Evolutionary conservation across 2,888 invertebrate genomes (phyloP).

Genomic region (Pollenia angustigena): DNA sequence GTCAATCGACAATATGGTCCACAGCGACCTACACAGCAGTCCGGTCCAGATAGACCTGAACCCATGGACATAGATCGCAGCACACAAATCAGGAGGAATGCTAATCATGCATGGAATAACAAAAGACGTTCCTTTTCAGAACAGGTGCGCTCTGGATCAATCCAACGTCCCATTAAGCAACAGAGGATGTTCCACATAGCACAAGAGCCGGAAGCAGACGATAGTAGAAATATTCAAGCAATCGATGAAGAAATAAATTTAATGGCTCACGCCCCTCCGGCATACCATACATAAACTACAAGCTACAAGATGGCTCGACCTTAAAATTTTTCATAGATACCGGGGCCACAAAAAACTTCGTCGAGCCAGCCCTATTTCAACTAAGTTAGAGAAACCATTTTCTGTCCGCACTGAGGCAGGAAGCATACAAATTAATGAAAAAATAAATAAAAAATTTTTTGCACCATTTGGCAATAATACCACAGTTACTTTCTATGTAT

Average conservation of each 20-base stretch:
- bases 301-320: constrained; percentile 14
- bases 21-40: constrained; percentile 33
- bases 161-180: background rate
- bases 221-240: background rate
- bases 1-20: background rate
- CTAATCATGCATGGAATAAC: constrained; percentile 9
- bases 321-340: constrained; percentile 53
- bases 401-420: constrained; percentile 21
- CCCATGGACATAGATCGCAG: constrained; percentile 14
- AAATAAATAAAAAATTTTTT: constrained; percentile 34
- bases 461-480: constrained; percentile 39
- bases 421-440: constrained; percentile 3
- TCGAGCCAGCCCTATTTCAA: constrained; percentile 6
- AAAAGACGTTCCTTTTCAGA: background rate
- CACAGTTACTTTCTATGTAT: constrained; percentile 51
- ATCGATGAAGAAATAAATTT: constrained; percentile 19
- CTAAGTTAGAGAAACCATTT: constrained; percentile 27
- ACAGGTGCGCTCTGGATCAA: too few species aligned
- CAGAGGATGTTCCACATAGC: background rate
- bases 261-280: constrained; percentile 7
- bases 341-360: constrained; percentile 26
- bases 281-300: constrained; percentile 57
- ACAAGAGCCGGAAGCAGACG: background rate
- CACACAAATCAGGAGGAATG: constrained; percentile 5
- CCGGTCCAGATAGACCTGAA: background rate